A percentile compares a stretch with the other conserved stretches of the same genome.
Conservation (phyloP, 1,140 invertebrate species). For the Oedothorax gibbosus region DNA sequence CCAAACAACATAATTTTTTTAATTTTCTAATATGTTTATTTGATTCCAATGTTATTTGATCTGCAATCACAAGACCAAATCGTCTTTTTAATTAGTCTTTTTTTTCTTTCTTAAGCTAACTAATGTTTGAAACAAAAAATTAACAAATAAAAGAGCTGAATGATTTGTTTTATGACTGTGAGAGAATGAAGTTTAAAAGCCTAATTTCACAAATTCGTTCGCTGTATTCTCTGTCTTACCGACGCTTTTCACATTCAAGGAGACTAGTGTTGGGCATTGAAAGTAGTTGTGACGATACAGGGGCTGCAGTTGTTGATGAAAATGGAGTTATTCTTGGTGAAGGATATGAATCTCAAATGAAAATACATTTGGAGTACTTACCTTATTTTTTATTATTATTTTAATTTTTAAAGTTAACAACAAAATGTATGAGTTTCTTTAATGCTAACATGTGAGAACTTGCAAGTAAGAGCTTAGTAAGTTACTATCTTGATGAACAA, state of each 20-base stretch:
- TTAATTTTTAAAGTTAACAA: neutral
- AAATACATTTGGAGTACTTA: conserved; percentile 78
- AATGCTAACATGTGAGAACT: too few relatives aligned
- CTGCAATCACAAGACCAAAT: too few relatives aligned
- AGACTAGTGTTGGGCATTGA: conserved; percentile 86
- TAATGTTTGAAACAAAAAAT: too few relatives aligned
- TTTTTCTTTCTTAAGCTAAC: too few relatives aligned
- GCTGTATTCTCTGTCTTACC: neutral
- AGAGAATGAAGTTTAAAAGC: neutral
- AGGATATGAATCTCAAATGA: conserved; percentile 80
- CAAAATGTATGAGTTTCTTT: neutral
- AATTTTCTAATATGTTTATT: too few relatives aligned
- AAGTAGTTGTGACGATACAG: conserved; percentile 99
- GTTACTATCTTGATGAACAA: too few relatives aligned
- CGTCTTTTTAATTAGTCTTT: too few relatives aligned
- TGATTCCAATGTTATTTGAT: too few relatives aligned
- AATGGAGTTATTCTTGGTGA: conserved; percentile 82
- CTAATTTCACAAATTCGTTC: neutral
- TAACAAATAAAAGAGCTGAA: too few relatives aligned
- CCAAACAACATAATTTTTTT: too few relatives aligned
- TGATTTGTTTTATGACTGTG: neutral
- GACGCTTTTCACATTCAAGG: conserved; percentile 4
- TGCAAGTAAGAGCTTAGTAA: too few relatives aligned
- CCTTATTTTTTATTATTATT: neutral
- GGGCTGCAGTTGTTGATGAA: conserved; percentile 84